Percentiles rank a stretch among this genome's conserved stretches.
Evolutionary conservation across 2,113 vertebrate genomes (phyloP).

Genomic region (Eublepharis macularius): DNA sequence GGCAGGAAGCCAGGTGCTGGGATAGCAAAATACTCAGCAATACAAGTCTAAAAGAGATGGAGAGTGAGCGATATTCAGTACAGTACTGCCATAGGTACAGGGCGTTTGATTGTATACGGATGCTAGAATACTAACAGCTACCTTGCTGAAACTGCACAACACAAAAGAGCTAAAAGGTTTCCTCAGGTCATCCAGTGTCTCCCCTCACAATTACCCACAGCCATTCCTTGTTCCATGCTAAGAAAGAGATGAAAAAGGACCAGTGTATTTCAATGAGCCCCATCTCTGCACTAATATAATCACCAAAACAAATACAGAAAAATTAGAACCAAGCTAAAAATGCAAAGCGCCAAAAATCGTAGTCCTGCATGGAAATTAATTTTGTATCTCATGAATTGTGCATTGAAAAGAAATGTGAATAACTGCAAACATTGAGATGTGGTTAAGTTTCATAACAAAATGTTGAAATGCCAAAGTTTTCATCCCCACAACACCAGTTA

Average conservation of each 20-base stretch:
- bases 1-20: slow-evolving; percentile 77
- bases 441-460: not conserved
- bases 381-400: not conserved
- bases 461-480: not conserved
- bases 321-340: not conserved
- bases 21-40: slow-evolving; percentile 78
- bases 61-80: slow-evolving; percentile 7
- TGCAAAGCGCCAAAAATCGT: not conserved
- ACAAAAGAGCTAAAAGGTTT: not conserved
- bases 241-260: not conserved
- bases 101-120: not conserved
- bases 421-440: not conserved
- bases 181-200: not conserved
- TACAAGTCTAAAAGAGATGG: slow-evolving; percentile 72
- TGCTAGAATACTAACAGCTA: not conserved
- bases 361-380: not conserved
- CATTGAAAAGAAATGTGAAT: not conserved
- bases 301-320: not conserved
- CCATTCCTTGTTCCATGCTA: not conserved
- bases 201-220: too few species aligned
- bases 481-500: not conserved
- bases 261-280: not conserved
- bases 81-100: not conserved
- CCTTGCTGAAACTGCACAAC: not conserved
- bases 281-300: not conserved